These are phyloP conservation scores for Pangasius krempfi DNA, from an alignment of 2,797 vertebrate species.

Conservation along the genomic window DNA sequence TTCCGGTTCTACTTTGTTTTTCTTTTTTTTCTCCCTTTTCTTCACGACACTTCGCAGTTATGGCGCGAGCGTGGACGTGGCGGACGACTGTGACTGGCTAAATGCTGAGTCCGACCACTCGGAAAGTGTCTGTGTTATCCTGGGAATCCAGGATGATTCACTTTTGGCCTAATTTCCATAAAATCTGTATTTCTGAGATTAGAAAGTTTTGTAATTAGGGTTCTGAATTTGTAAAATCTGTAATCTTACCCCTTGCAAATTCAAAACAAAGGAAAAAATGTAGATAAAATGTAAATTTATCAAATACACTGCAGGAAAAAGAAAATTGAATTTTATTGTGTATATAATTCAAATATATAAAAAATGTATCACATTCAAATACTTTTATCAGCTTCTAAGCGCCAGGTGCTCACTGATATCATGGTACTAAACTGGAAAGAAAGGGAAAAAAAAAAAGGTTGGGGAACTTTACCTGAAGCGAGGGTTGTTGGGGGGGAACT, in stretches of 20 bases:
- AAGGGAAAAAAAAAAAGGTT: slow-evolving; percentile 51
- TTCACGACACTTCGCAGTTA: background rate
- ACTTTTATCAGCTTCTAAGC: slow-evolving; percentile 5
- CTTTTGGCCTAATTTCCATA: background rate
- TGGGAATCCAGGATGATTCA: background rate
- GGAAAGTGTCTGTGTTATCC: background rate
- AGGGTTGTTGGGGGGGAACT: slow-evolving; percentile 87
- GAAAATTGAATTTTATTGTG: background rate
- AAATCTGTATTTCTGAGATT: background rate
- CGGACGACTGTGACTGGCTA: background rate
- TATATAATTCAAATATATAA: background rate
- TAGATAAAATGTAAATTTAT: background rate
- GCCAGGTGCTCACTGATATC: slow-evolving; percentile 59
- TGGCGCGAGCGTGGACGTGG: background rate
- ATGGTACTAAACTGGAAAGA: slow-evolving; percentile 18
- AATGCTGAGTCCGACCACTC: background rate
- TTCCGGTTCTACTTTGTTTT: background rate
- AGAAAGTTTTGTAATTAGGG: background rate
- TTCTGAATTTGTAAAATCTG: background rate
- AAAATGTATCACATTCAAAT: background rate
- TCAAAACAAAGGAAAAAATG: too few species aligned
- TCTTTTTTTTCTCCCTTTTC: background rate
- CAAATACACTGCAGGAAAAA: background rate
- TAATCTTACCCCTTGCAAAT: background rate
- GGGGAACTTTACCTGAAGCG: slow-evolving; percentile 89